These are phyloP conservation scores for Archilochus colubris DNA, from an alignment of 2,113 vertebrate genomes.

Conservation along the genomic window DNA sequence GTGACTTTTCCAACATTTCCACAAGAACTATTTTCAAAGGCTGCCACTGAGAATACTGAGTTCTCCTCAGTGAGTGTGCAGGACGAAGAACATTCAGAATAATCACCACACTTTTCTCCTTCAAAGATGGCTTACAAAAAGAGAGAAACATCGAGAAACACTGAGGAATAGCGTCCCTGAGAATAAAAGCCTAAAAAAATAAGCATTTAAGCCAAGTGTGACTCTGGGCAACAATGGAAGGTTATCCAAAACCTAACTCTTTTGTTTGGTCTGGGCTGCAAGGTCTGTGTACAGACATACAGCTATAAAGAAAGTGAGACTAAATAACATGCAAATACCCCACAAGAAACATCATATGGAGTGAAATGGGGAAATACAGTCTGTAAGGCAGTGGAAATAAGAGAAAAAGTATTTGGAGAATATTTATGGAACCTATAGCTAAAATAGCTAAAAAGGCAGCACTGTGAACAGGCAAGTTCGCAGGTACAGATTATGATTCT, in stretches of 20 bases:
- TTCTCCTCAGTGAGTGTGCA: not conserved
- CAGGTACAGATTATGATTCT: not conserved
- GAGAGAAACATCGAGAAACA: conserved; percentile 1
- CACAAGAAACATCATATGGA: not conserved
- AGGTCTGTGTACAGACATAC: not conserved
- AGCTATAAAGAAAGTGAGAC: not conserved
- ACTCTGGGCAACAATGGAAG: not conserved
- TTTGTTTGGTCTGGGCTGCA: not conserved
- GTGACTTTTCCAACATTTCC: not conserved
- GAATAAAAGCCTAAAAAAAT: not conserved
- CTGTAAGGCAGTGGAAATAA: not conserved
- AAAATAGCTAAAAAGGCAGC: conserved; percentile 3
- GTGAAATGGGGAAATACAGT: not conserved
- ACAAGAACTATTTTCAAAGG: not conserved
- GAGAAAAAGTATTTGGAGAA: conserved; percentile 3
- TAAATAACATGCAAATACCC: not conserved
- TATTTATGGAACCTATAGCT: not conserved
- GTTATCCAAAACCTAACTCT: not conserved
- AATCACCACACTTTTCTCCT: not conserved
- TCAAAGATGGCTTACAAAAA: not conserved
- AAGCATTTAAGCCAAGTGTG: not conserved
- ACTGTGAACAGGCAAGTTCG: not conserved
- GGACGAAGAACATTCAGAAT: not conserved
- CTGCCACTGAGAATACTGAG: not conserved
- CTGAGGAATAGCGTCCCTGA: not conserved